phyloP scores from a whole-genome alignment of 2,888 invertebrate genomes.

The Tridacna crocea region DNA sequence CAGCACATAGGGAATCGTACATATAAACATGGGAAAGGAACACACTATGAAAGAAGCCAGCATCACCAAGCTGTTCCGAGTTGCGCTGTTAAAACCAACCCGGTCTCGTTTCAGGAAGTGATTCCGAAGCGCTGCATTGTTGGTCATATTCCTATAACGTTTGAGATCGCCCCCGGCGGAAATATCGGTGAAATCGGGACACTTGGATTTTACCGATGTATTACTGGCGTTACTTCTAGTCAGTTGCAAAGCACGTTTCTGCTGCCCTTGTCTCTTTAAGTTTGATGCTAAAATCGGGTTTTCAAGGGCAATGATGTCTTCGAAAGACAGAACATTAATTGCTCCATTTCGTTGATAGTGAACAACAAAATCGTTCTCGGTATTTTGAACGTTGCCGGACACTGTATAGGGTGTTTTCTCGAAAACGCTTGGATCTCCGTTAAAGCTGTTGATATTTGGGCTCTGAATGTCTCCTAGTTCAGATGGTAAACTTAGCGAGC shows the following conservation, averaged over 20 bases:
- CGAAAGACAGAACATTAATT: slow-evolving; percentile 66
- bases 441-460: slow-evolving; percentile 19
- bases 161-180: slow-evolving; percentile 77
- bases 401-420: slow-evolving; percentile 63
- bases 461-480: slow-evolving; percentile 56
- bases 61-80: slow-evolving; percentile 81
- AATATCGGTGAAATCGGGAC: slow-evolving; percentile 79
- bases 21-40: slow-evolving; percentile 77
- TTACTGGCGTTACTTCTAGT: slow-evolving; percentile 70
- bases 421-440: slow-evolving; percentile 10
- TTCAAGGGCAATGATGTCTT: slow-evolving; percentile 76
- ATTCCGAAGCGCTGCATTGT: slow-evolving; percentile 70
- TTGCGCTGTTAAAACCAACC: slow-evolving; percentile 76
- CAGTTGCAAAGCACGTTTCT: slow-evolving; percentile 64
- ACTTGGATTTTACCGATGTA: slow-evolving; percentile 63
- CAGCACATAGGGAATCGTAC: slow-evolving; percentile 73
- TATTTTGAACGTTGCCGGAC: slow-evolving; percentile 37
- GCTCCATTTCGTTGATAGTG: slow-evolving; percentile 76
- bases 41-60: slow-evolving; percentile 74
- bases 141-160: slow-evolving; percentile 74
- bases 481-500: slow-evolving; percentile 69
- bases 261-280: slow-evolving; percentile 52
- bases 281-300: slow-evolving; percentile 71
- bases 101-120: slow-evolving; percentile 74
- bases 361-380: slow-evolving; percentile 66